Evolutionary conservation across 2,888 invertebrate species (phyloP), one percentile per base, ranked within the genome.

Genomic region (Eulithis testata): DNA sequence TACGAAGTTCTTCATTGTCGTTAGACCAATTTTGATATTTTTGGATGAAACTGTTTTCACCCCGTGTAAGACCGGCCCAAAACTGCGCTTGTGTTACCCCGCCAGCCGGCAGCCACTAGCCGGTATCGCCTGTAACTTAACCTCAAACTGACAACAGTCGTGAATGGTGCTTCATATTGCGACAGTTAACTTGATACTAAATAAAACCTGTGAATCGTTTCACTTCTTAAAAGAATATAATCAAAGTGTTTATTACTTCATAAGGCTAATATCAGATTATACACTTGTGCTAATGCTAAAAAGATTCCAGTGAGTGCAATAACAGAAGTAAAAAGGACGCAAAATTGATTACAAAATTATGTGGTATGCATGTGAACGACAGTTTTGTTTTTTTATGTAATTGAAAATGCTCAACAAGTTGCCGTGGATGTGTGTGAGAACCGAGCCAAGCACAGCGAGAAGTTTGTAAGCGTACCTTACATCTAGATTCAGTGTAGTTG

Each of bases 71-170:
- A 76, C 80, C 68, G 76, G 73, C 72, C 75, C 75, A 82, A 80
- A 74, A 77, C 73, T 81, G 85, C 81, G 87, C 84, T 84, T 82
- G 86, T 83, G 85, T 85, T 69, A 84, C 85, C 85, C 85, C 83
- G 84, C 79, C 83, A 81, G 81, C 85, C 86, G 86, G 86, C 89
- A 83, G 86, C 88, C 88, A 88, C 89, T 84, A 86, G 87, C 88
- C 89, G 89, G 90, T 85, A 87, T 83, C 85, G 90, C 86, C 88
- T 87, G 90, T 90, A 89, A 91, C 88, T 90, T 92, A 92, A 93
- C 93, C 93, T 92, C 90, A 93, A 92, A 92, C 87, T 85, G 89
- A 89, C 89, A 89, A 69, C 90, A 88, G 90, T 87, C 90, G 91
- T 88, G 89, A 90, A 85, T 86, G 87, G 84, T 87, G 90, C 87